A percentile compares a stretch with the other conserved stretches of the same genome.
Conservation (phyloP, 2,797 vertebrate species). For the Leuciscus waleckii region DNA sequence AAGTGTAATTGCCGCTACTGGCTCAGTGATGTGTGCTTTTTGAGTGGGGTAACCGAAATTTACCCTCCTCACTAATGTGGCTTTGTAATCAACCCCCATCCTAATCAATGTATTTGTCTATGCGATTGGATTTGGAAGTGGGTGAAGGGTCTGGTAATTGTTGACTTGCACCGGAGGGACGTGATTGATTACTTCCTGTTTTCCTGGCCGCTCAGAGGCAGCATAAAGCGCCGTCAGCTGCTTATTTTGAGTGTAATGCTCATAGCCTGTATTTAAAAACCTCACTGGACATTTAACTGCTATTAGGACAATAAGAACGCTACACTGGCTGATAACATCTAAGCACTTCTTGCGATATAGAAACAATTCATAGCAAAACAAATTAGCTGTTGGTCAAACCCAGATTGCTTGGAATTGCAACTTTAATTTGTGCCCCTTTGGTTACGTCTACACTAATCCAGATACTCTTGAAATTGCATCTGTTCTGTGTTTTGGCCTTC, state of each 20-base stretch:
- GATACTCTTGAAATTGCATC: neutral
- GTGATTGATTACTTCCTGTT: constrained; percentile 80
- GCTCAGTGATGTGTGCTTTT: constrained; percentile 10
- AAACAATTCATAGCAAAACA: constrained; percentile 12
- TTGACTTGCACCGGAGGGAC: constrained; percentile 74
- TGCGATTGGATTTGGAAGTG: constrained; percentile 75
- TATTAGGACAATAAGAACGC: neutral
- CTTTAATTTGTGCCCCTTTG: neutral
- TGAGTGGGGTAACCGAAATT: neutral
- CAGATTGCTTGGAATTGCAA: neutral
- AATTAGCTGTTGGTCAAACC: neutral
- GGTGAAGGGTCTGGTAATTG: constrained; percentile 78
- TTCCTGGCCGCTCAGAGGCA: constrained; percentile 65
- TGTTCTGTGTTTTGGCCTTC: neutral
- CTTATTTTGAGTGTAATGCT: constrained; percentile 21
- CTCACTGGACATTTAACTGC: constrained; percentile 11
- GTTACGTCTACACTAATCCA: neutral
- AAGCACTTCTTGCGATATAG: neutral
- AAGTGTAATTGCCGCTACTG: constrained; percentile 3
- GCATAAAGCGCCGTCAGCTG: constrained; percentile 45
- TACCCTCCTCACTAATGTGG: constrained; percentile 46
- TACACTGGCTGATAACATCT: neutral
- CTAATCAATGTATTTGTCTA: constrained; percentile 74
- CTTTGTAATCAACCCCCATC: constrained; percentile 56
- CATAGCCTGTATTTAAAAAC: constrained; percentile 10